Percentiles rank a stretch among this genome's conserved stretches.
These are phyloP conservation scores for Phylloscopus trochiloides DNA, from an alignment of 2,113 vertebrate genomes.

Conservation along the genomic window DNA sequence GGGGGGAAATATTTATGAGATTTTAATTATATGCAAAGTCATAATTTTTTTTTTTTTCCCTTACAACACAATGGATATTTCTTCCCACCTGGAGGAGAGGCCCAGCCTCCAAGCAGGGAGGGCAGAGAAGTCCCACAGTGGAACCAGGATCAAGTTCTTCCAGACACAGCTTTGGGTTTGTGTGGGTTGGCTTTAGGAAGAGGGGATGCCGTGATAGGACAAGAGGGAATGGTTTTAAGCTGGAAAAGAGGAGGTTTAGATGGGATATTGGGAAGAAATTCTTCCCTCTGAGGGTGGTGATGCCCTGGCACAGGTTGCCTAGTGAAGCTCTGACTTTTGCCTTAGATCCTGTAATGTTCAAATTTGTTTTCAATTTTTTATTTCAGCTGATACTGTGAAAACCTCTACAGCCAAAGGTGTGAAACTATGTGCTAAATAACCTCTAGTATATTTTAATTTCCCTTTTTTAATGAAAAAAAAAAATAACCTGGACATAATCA, in stretches of 20 bases:
- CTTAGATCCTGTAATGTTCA: accelerated
- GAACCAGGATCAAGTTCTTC: background rate
- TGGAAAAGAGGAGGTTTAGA: background rate
- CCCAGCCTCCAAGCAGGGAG: background rate
- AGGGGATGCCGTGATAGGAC: accelerated
- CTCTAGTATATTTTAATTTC: background rate
- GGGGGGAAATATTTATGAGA: background rate
- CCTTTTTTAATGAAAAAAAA: background rate
- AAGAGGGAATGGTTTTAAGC: background rate
- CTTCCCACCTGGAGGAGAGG: background rate
- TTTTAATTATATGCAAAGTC: background rate
- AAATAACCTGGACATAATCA: background rate
- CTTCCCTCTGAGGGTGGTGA: background rate
- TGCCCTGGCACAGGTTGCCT: background rate
- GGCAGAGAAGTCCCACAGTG: accelerated
- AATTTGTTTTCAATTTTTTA: no score
- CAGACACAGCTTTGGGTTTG: background rate
- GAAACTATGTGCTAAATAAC: background rate
- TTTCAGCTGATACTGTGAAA: background rate
- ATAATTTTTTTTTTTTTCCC: background rate
- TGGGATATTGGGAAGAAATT: background rate
- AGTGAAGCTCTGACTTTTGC: background rate
- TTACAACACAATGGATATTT: background rate
- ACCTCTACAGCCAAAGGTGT: background rate
- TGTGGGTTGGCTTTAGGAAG: background rate